Base-by-base conservation (phyloP, 2,888 invertebrate genomes). In the Tholera decimalis region DNA sequence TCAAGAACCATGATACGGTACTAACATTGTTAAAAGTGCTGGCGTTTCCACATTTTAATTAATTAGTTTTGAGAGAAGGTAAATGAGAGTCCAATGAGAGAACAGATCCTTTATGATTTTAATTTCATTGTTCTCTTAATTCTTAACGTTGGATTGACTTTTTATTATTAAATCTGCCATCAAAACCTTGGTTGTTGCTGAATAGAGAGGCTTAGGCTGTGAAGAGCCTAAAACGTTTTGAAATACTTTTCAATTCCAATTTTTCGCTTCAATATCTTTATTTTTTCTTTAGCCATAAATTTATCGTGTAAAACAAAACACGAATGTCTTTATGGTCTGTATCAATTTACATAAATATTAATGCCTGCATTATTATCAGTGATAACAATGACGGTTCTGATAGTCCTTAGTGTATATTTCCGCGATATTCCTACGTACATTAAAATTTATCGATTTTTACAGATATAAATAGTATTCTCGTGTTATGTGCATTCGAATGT, bases 381-480 rank as follows among this genome's bases (percentile, higher is more conserved):
- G 46, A 58, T 74, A 65, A 66, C 60, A 72, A 41, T 61, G 65
- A 71, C 65, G 43, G 35, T 30, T 58, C 54, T 26, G 74, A 74
- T 71, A 69, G 49, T n/a, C 39, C 15, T 58, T 53, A 60, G 58
- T 58, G 60, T 71, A 71, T 44, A 61, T 77, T 72, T 56, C 58
- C 51, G 41, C 33, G 43, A 55, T 60, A 58, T 60, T 15, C 35
- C 15, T 15, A 22, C 20, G 20, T 20, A 50, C 18, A 7, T n/a
- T 56, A 57, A 47, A 41, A 43, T 44, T 62, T 79, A 77, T 79
- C 67, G 79, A 78, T 66, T 78, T 67, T 68, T 53, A 44, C 33
- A 65, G 39, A 56, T 50, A 72, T 68, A 59, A 59, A 70, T 64
- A 72, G 49, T 51, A 60, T 65, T 68, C 47, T 67, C 26, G 41